Percentiles rank a stretch among this genome's conserved stretches.
phyloP scores from a whole-genome alignment of 35 echinoderm and acorn worm genomes.

The Apostichopus parvimensis region DNA sequence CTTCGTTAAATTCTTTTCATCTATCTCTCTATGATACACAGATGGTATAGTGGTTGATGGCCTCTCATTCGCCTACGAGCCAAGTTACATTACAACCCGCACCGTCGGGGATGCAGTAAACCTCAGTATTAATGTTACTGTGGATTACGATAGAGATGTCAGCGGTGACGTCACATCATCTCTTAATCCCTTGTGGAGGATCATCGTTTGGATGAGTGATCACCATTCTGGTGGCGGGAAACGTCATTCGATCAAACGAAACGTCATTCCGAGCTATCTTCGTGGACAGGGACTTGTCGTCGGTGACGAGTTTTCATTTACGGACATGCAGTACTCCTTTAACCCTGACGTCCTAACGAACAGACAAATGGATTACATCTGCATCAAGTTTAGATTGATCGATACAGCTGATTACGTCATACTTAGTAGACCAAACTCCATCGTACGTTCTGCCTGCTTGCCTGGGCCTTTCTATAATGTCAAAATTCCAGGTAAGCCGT shows the following conservation, averaged over 20 bases:
- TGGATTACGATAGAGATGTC: background rate
- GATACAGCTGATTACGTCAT: background rate
- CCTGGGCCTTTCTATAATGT: background rate
- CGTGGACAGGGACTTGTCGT: background rate
- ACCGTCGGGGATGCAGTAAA: background rate
- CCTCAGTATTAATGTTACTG: background rate
- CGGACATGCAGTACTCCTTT: background rate
- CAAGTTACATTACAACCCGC: background rate
- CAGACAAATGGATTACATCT: background rate
- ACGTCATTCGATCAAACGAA: background rate
- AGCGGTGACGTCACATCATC: background rate
- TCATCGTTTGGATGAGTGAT: background rate
- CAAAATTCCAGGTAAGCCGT: background rate
- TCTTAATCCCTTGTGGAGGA: background rate
- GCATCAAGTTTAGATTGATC: background rate
- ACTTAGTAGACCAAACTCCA: background rate
- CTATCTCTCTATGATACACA: background rate
- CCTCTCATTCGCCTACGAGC: background rate
- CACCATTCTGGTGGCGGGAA: background rate
- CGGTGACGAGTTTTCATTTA: slow-evolving; percentile 10
- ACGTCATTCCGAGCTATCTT: background rate
- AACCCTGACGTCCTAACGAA: background rate
- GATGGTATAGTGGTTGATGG: slow-evolving; percentile 16
- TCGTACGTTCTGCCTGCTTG: background rate
- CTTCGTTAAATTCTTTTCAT: too few species aligned